Conservation (phyloP, 92 coral and sea anemone species). For the Epizoanthus fatuus region DNA sequence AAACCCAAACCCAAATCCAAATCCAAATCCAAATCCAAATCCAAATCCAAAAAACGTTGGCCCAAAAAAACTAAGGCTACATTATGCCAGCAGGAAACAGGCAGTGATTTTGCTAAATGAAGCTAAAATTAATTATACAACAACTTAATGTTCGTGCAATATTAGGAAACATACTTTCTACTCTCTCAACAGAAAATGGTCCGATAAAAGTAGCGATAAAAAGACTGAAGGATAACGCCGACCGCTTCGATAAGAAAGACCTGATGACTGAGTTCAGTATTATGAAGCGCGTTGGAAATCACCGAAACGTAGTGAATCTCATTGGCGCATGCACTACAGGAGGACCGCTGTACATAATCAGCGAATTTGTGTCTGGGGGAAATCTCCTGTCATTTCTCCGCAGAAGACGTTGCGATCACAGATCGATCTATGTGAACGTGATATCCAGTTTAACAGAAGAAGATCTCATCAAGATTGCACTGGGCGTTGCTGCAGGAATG, state of each 20-base stretch:
- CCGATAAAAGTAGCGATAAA: conserved; percentile 62
- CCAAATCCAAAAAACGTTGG: too few relatives aligned
- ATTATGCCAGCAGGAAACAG: too few relatives aligned
- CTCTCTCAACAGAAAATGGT: conserved; percentile 45
- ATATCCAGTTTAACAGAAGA: too few relatives aligned
- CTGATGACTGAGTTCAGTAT: conserved; percentile 63
- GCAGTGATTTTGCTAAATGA: too few relatives aligned
- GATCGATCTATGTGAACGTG: too few relatives aligned
- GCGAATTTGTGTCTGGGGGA: conserved; percentile 75
- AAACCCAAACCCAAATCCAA: too few relatives aligned
- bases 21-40: too few relatives aligned
- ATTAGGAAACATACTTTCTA: not conserved
- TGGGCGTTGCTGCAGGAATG: too few relatives aligned
- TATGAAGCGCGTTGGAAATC: conserved; percentile 69
- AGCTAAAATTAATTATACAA: too few relatives aligned
- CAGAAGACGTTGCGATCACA: conserved; percentile 29
- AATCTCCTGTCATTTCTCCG: conserved; percentile 66
- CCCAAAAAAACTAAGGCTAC: too few relatives aligned
- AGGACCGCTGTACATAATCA: conserved; percentile 73
- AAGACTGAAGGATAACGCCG: conserved; percentile 51
- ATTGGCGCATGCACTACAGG: conserved; percentile 70
- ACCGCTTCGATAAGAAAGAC: conserved; percentile 61
- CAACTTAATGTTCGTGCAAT: too few relatives aligned
- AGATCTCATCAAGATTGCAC: too few relatives aligned
- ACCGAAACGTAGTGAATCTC: conserved; percentile 68